A percentile compares a stretch with the other conserved stretches of the same genome.
phyloP scores from a whole-genome alignment of 2,797 vertebrate species.

The Craterocephalus amniculus region DNA sequence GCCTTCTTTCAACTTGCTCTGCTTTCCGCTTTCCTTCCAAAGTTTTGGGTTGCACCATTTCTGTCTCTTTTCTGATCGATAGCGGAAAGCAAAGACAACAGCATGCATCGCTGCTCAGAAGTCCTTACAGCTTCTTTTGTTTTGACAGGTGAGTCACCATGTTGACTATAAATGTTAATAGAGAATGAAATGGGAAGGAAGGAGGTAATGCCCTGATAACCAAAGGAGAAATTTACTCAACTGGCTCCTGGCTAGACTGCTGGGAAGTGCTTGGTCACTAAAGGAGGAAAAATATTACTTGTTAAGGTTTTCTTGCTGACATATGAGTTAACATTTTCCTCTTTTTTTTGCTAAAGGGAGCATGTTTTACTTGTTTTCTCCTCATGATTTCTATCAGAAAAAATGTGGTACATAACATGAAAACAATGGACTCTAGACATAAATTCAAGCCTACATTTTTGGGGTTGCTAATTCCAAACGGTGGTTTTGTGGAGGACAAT shows the following conservation, averaged over 20 bases:
- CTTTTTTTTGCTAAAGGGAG: neutral
- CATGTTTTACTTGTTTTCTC: neutral
- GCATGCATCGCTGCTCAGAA: neutral
- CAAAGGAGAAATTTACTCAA: constrained; percentile 29
- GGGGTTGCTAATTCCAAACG: constrained; percentile 16
- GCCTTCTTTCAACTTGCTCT: constrained; percentile 9
- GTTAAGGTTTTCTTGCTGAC: neutral
- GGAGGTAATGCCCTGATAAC: constrained; percentile 40
- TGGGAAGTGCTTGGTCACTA: neutral
- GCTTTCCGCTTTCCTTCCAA: constrained; percentile 1
- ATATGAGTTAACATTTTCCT: neutral
- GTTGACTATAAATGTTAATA: constrained; percentile 44
- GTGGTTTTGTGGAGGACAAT: constrained; percentile 26
- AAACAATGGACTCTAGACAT: constrained; percentile 23
- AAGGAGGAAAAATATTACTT: neutral
- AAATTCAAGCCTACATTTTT: constrained; percentile 26
- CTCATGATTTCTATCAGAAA: neutral
- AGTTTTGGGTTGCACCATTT: constrained; percentile 3
- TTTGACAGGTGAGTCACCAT: constrained; percentile 38
- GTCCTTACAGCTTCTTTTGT: constrained; percentile 3
- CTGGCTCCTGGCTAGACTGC: neutral
- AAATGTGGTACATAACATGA: constrained; percentile 4
- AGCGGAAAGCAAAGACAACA: neutral
- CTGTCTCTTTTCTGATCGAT: constrained; percentile 6
- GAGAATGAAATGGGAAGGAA: constrained; percentile 17